Conservation (phyloP, 2,888 invertebrate genomes). For the Netelia melanura region DNA sequence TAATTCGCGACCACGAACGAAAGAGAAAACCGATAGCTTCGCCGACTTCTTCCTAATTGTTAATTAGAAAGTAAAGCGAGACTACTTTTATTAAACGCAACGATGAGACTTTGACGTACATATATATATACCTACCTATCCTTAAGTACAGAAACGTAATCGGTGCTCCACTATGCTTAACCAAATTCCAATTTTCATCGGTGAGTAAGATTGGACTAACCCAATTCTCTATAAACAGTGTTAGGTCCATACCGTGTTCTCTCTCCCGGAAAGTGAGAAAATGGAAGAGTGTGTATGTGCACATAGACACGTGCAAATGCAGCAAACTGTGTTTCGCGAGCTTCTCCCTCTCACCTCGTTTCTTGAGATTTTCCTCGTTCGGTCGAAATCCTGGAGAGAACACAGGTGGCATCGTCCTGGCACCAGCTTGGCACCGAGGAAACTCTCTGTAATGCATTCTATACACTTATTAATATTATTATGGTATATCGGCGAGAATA, state of each 20-base stretch:
- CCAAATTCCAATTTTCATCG: conserved; percentile 47
- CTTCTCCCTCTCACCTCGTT: background rate
- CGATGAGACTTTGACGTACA: conserved; percentile 17
- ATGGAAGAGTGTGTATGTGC: background rate
- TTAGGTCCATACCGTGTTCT: conserved; percentile 26
- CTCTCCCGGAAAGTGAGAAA: conserved; percentile 33
- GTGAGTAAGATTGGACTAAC: conserved; percentile 58
- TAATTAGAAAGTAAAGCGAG: conserved; percentile 73
- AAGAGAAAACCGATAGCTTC: background rate
- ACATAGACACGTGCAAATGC: conserved; percentile 20
- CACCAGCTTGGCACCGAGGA: conserved; percentile 34
- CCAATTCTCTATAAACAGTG: background rate
- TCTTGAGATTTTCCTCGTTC: conserved; percentile 39
- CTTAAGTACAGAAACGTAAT: conserved; percentile 8
- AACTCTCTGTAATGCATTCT: conserved; percentile 33
- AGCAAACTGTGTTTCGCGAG: conserved; percentile 21
- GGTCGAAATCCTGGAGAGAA: conserved; percentile 15
- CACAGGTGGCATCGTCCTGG: conserved; percentile 31
- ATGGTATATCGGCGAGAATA: background rate
- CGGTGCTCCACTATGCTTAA: conserved; percentile 52
- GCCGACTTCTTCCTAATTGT: conserved; percentile 68
- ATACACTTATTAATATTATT: conserved; percentile 49
- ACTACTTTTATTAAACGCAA: conserved; percentile 68
- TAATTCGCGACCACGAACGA: conserved; percentile 63
- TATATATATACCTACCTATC: conserved; percentile 6